Percentiles rank a stretch among this genome's conserved stretches.
Evolutionary conservation across 1,140 invertebrate species (phyloP).

Genomic region (Drusus annulatus): DNA sequence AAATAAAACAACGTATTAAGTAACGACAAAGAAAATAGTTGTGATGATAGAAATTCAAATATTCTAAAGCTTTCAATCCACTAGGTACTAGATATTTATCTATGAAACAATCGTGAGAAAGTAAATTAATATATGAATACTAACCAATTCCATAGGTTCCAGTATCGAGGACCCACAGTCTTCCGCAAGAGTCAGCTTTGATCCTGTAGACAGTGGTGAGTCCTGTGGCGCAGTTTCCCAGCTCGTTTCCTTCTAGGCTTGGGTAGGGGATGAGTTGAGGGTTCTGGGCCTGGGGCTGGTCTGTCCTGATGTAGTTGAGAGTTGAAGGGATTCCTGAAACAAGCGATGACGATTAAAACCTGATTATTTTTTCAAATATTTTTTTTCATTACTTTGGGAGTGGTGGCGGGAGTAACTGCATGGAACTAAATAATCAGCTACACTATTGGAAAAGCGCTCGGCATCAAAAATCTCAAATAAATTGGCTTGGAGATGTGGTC

Average conservation of each 20-base stretch:
- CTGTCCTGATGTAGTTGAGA: conserved; percentile 83
- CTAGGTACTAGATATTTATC: no score
- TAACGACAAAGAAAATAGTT: no score
- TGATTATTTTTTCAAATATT: neutral
- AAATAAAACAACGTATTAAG: neutral
- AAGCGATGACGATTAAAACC: conserved; percentile 12
- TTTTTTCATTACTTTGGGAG: no score
- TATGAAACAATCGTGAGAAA: neutral
- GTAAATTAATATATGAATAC: neutral
- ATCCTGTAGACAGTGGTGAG: conserved; percentile 84
- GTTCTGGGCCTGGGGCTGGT: conserved; percentile 75
- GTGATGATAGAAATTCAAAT: no score
- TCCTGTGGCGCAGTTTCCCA: conserved; percentile 81
- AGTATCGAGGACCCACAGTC: conserved; percentile 86
- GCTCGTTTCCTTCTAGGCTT: conserved; percentile 80
- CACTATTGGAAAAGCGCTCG: no score
- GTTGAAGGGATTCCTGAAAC: conserved; percentile 83
- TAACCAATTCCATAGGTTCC: conserved; percentile 84
- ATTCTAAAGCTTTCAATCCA: no score
- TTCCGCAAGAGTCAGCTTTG: conserved; percentile 81
- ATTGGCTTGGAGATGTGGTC: no score
- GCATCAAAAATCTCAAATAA: no score
- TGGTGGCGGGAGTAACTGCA: no score
- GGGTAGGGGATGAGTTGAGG: conserved; percentile 85
- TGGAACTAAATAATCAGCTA: no score